Base-by-base conservation (phyloP, 2,888 invertebrate species). In the Apamea crenata region DNA sequence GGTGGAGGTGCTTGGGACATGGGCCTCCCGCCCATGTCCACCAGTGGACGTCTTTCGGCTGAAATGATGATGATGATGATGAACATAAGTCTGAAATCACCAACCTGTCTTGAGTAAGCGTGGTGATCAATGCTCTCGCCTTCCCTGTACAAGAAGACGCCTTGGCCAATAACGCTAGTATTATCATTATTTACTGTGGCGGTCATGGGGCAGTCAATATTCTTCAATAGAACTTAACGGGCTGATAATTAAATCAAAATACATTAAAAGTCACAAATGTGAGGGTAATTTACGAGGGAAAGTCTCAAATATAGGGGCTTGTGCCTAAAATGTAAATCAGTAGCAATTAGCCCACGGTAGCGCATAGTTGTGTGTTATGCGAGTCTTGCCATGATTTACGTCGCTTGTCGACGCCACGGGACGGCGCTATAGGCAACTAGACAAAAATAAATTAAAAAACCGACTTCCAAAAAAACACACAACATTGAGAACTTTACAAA, bases 301-400 rank as follows among this genome's bases (percentile, higher is more conserved):
- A 71, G 69, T 80, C 50, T 80, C 80, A 77, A 83, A 83, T 73
- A 47, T 71, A 29, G 61, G 65, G 68, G 68, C n/a, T 36, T 69
- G 67, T 29, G 77, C 65, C 63, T 82, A 53, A 77, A 81, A 86
- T 82, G 88, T 86, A 79, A 86, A 87, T 84, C 66, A 81, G 79
- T 8, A 53, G 80, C 78, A 83, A 88, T 88, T 86, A 87, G 72
- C 76, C 0, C n/a, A 18, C 29, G 40, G 44, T 67, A 69, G 53
- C 74, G 68, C 87, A 88, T 87, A 78, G 70, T 85, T 73, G 73
- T 61, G 76, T 74, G 79, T 50, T 74, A 72, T 80, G 82, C 59
- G 70, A 70, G 74, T 81, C 70, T 80, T 77, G 29, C n/a, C 40
- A 72, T 83, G 82, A 88, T 87, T 83, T 77, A 88, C 61, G 47